Evolutionary conservation across 2,888 invertebrate species (phyloP).

Genomic region (Drosophila engyochracea): DNA sequence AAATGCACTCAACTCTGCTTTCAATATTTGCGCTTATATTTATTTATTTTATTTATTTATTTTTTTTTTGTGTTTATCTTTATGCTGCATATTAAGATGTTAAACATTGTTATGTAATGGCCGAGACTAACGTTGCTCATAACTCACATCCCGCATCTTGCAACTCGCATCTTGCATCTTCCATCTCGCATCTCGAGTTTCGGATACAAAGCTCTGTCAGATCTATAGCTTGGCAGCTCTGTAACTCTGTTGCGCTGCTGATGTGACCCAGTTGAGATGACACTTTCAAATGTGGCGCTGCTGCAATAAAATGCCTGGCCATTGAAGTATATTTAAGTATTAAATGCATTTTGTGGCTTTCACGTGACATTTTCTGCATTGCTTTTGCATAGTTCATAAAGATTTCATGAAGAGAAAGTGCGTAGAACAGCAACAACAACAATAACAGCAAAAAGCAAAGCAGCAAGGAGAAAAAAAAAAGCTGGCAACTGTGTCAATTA

Average conservation of each 20-base stretch:
- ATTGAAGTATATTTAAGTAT: constrained; percentile 55
- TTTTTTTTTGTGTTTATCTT: constrained; percentile 28
- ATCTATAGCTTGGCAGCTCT: constrained; percentile 18
- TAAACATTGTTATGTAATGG: constrained; percentile 62
- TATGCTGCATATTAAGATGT: constrained; percentile 58
- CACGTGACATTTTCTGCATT: constrained; percentile 68
- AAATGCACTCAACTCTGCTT: constrained; percentile 59
- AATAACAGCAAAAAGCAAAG: constrained; percentile 9
- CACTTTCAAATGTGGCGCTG: constrained; percentile 73
- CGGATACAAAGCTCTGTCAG: neutral
- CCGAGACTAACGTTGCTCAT: neutral
- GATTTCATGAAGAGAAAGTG: constrained; percentile 77
- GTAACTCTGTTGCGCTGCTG: neutral
- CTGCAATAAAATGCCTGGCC: constrained; percentile 66
- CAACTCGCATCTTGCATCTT: neutral
- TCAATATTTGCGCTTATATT: constrained; percentile 66
- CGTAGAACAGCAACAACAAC: constrained; percentile 63
- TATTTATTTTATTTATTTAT: constrained; percentile 3
- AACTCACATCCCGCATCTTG: neutral
- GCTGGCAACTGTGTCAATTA: constrained; percentile 79
- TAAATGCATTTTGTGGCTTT: constrained; percentile 76
- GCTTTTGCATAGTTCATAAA: constrained; percentile 80
- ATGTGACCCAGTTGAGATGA: constrained; percentile 72
- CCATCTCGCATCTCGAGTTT: neutral
- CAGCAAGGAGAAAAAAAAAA: constrained; percentile 32